Conservation (phyloP, 2,113 vertebrate species). For the Mixornis gularis region DNA sequence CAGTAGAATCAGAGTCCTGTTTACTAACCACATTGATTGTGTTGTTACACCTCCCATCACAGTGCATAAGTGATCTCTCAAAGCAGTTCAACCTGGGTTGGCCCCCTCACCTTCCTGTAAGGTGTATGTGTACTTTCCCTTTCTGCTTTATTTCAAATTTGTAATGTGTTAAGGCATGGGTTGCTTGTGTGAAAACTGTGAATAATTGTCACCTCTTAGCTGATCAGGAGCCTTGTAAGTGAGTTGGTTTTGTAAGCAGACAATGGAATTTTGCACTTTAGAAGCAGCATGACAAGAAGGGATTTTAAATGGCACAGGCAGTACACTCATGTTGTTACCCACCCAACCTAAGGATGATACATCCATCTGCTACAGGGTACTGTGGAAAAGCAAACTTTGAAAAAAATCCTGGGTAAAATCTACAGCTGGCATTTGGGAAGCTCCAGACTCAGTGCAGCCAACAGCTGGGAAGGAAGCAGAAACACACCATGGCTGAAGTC, state of each 20-base stretch:
- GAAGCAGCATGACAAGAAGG: neutral
- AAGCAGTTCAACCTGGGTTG: neutral
- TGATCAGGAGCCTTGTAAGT: neutral
- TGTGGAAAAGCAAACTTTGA: neutral
- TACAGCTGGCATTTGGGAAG: neutral
- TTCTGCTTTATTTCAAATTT: neutral
- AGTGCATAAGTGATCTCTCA: neutral
- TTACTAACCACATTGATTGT: neutral
- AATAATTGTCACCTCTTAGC: neutral
- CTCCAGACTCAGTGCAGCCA: neutral
- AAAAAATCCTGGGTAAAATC: neutral
- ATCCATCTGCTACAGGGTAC: neutral
- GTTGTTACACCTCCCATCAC: neutral
- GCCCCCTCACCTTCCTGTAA: neutral
- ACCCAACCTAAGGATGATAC: neutral
- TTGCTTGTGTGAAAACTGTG: neutral
- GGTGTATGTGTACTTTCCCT: rapidly evolving
- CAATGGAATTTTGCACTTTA: neutral
- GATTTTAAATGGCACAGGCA: neutral
- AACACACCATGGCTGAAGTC: neutral
- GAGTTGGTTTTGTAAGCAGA: neutral
- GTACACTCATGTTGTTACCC: neutral
- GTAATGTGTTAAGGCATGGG: rapidly evolving
- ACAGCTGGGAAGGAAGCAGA: neutral
- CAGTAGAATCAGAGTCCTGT: neutral